Evolutionary conservation across 2,888 invertebrate species (phyloP).

Genomic region (Colostygia pectinataria): DNA sequence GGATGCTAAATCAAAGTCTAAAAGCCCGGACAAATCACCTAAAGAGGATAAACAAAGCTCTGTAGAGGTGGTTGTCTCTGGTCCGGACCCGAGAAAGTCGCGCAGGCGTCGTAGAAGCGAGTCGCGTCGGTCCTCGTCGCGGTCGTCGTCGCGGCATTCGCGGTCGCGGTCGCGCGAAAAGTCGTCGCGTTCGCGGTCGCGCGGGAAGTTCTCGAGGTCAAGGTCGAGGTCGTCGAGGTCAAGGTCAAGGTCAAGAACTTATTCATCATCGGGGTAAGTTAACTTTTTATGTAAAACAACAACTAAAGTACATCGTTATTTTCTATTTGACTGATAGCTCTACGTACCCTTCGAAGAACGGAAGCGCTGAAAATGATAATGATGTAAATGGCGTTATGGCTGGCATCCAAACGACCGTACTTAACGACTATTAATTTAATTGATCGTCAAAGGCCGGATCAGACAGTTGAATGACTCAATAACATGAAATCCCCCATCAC

Average conservation of each 20-base stretch:
- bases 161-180: conserved; percentile 54
- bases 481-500: too few species aligned
- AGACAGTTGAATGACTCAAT: too few species aligned
- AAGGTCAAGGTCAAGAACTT: conserved; percentile 67
- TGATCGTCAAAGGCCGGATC: too few species aligned
- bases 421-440: too few species aligned
- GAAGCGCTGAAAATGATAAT: too few species aligned
- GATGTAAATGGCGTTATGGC: too few species aligned
- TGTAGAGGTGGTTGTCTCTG: conserved; percentile 24
- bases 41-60: conserved; percentile 25
- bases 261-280: conserved; percentile 75
- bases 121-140: conserved; percentile 58
- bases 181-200: conserved; percentile 54
- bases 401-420: too few species aligned
- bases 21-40: conserved; percentile 28
- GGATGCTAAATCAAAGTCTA: background rate
- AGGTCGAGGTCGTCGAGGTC: conserved; percentile 41
- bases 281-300: background rate
- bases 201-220: conserved; percentile 50
- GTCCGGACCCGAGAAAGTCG: conserved; percentile 43
- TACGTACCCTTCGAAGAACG: too few species aligned
- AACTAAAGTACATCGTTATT: too few species aligned
- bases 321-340: too few species aligned
- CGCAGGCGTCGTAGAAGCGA: conserved; percentile 48
- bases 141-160: conserved; percentile 59